These are phyloP conservation scores for Echinarachnius parma DNA, from an alignment of 53 echinoderm and acorn worm species.

Conservation along the genomic window DNA sequence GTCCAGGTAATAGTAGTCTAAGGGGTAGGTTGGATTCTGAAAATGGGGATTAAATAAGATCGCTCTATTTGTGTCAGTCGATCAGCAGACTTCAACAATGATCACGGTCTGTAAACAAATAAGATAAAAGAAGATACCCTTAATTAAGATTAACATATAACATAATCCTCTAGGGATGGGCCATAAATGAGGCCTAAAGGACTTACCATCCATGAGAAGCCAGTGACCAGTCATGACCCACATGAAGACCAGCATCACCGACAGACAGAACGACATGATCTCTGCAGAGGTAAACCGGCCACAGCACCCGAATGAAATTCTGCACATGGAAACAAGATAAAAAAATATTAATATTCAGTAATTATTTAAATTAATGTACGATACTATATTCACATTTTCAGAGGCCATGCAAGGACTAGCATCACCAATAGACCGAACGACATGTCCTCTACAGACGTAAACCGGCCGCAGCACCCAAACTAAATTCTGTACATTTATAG, in stretches of 20 bases:
- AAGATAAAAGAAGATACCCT: too few species aligned
- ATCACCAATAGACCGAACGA: constrained; percentile 91
- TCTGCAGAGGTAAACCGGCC: constrained; percentile 97
- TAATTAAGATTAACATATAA: too few species aligned
- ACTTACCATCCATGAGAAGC: constrained; percentile 99
- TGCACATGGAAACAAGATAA: constrained; percentile 22
- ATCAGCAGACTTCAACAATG: too few species aligned
- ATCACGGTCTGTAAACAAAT: too few species aligned
- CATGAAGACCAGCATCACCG: constrained; percentile 89
- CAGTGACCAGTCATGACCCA: constrained; percentile 99
- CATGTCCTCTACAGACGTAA: constrained; percentile 96
- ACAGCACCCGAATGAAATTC: constrained; percentile 98
- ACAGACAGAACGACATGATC: constrained; percentile 94
- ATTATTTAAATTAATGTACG: neutral
- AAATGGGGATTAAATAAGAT: too few species aligned
- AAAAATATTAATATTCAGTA: neutral
- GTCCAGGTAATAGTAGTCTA: too few species aligned
- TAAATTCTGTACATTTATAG: constrained; percentile 93
- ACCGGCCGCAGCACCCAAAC: constrained; percentile 96
- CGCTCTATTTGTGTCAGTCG: too few species aligned
- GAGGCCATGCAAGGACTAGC: constrained; percentile 94
- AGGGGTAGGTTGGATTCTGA: too few species aligned
- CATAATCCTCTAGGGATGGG: too few species aligned
- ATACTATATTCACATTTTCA: too few species aligned
- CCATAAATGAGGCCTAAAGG: neutral